phyloP scores from a whole-genome alignment of 2,797 vertebrate genomes.

The Cetoscarus ocellatus region DNA sequence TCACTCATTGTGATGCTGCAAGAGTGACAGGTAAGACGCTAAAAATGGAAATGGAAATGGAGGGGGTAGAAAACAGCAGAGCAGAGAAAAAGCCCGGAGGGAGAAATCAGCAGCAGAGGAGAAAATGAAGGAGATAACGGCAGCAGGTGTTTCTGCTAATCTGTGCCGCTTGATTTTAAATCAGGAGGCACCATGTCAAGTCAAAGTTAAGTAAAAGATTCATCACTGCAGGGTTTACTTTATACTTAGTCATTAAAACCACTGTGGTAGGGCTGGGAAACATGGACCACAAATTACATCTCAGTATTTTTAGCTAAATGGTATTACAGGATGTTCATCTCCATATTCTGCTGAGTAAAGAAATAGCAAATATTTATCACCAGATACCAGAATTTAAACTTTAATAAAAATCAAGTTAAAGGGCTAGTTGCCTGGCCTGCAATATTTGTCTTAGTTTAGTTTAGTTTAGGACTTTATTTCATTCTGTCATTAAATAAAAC shows the following conservation, averaged over 20 bases:
- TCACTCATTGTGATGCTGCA: conserved; percentile 28
- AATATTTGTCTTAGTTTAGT: too few relatives aligned
- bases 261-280: background rate
- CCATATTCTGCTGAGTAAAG: too few relatives aligned
- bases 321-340: conserved; percentile 19
- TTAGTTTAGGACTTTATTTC: too few relatives aligned
- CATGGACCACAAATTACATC: too few relatives aligned
- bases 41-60: conserved; percentile 40
- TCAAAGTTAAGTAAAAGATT: conserved; percentile 1
- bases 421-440: too few relatives aligned
- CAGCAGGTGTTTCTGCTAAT: conserved; percentile 8
- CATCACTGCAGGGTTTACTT: background rate
- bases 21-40: conserved; percentile 36
- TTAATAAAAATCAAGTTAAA: too few relatives aligned
- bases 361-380: too few relatives aligned
- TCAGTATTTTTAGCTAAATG: too few relatives aligned
- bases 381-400: too few relatives aligned
- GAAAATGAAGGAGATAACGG: conserved; percentile 8
- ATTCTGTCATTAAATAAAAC: too few relatives aligned
- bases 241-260: conserved; percentile 8
- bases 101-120: conserved; percentile 13
- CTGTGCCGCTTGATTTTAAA: conserved; percentile 2
- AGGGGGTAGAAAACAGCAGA: background rate
- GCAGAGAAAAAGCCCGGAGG: conserved; percentile 4
- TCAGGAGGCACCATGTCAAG: background rate